Evolutionary conservation across 2,113 vertebrate genomes (phyloP), one percentile per base, ranked within the genome.

Genomic region (Phalacrocorax carbo): DNA sequence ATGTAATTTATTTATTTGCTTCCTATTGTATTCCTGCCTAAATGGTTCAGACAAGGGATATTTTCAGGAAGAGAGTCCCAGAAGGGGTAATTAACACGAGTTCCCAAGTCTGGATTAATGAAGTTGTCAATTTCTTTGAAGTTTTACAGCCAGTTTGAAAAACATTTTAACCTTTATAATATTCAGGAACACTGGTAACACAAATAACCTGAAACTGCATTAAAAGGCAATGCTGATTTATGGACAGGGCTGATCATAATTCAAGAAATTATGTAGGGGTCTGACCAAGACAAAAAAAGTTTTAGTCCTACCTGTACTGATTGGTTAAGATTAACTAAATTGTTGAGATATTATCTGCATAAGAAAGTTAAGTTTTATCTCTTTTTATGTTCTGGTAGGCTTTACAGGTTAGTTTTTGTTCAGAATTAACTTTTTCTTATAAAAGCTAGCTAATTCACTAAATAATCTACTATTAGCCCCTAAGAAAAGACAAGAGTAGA

Each of bases 161-260:
- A 44, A n/a, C 0, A 0, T 78, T 85, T 82, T 58, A 32, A 51
- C 11, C 4, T 60, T 78, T 55, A 12, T 36, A 65, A 65, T 34
- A 4, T 65, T 55, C 60, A 73, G 38, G 13, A 68, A 65, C 32
- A 65, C 5, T 36, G 11, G 9, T 51, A 61, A 18, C 18, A 61
- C 4, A 55, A 70, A 75, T 13, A 73, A 21, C 32, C 21, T 70
- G 32, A 65, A 88, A 48, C 2, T 23, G 3, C 11, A 75, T 61
- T 55, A 73, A 55, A 29, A 38, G 4, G 18, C 6, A 70, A 2
- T 30, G 19, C 15, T 40, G n/a, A 73, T 11, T 82, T 78, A 60
- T 0, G 2, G 11, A 34, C 10, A 69, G 30, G 11, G 42, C 7
- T 55, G 14, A 12, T 48, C 4, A 46, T 11, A 30, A 1, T 48